These are phyloP conservation scores for Tiaroga cobitis DNA, from an alignment of 2,797 vertebrate species.

Conservation along the genomic window DNA sequence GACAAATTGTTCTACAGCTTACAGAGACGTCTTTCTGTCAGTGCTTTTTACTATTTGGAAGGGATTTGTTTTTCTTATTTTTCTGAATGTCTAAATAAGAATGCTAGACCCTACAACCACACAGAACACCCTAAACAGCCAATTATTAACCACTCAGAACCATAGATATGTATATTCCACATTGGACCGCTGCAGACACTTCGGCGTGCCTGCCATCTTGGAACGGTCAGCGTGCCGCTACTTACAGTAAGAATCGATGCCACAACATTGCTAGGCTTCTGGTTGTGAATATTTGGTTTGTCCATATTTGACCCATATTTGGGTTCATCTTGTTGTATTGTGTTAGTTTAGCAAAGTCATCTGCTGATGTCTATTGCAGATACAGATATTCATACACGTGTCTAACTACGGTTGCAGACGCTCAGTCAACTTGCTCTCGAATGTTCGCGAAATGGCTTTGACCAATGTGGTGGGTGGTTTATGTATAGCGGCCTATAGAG, in stretches of 20 bases:
- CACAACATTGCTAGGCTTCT: neutral
- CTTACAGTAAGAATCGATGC: neutral
- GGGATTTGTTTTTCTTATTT: neutral
- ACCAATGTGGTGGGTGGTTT: no score
- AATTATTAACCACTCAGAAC: neutral
- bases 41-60: neutral
- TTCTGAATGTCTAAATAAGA: neutral
- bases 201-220: neutral
- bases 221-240: neutral
- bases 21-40: neutral
- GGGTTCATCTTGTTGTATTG: neutral
- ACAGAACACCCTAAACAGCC: neutral
- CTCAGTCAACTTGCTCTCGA: no score
- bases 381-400: no score
- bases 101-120: neutral
- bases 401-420: no score
- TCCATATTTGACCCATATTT: no score
- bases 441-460: no score
- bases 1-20: neutral
- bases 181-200: neutral
- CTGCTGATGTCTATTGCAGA: no score
- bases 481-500: no score
- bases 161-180: neutral
- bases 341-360: neutral
- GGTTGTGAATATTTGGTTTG: neutral